Conservation (phyloP, 2,888 invertebrate genomes). For the Volucella zonaria region DNA sequence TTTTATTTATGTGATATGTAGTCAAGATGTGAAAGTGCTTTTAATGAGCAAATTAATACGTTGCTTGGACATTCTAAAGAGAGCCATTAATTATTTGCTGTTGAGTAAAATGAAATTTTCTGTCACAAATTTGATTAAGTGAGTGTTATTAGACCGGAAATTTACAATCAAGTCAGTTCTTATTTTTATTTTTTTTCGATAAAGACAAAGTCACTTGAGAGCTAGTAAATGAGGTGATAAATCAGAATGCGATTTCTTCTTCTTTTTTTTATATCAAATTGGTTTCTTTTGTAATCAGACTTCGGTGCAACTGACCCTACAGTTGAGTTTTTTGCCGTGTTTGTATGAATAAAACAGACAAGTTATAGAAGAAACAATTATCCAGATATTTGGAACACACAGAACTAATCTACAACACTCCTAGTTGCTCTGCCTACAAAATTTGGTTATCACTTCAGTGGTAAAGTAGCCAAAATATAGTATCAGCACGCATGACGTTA, state of each 20-base stretch:
- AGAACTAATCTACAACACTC: not conserved
- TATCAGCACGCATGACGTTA: too few relatives aligned
- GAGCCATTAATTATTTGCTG: constrained; percentile 63
- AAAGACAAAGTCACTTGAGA: not conserved
- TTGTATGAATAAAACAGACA: too few relatives aligned
- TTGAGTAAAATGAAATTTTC: constrained; percentile 50
- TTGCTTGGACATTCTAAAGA: constrained; percentile 59
- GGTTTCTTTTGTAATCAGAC: not conserved
- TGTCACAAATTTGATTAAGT: constrained; percentile 66
- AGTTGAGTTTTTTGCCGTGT: not conserved
- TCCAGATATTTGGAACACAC: not conserved
- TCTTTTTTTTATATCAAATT: not conserved
- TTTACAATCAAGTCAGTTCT: constrained; percentile 20
- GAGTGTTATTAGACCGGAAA: constrained; percentile 55
- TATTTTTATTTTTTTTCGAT: too few relatives aligned
- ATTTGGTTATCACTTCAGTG: not conserved
- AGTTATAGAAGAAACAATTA: not conserved
- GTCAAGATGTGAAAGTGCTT: constrained; percentile 66
- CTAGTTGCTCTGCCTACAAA: not conserved
- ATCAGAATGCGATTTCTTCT: not conserved
- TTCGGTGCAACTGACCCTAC: too few relatives aligned
- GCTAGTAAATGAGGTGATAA: not conserved
- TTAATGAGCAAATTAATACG: constrained; percentile 71
- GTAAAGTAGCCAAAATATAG: too few relatives aligned
- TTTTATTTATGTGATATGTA: constrained; percentile 60